phyloP scores from a whole-genome alignment of 2,888 invertebrate species.

The Polymixis lichenea region DNA sequence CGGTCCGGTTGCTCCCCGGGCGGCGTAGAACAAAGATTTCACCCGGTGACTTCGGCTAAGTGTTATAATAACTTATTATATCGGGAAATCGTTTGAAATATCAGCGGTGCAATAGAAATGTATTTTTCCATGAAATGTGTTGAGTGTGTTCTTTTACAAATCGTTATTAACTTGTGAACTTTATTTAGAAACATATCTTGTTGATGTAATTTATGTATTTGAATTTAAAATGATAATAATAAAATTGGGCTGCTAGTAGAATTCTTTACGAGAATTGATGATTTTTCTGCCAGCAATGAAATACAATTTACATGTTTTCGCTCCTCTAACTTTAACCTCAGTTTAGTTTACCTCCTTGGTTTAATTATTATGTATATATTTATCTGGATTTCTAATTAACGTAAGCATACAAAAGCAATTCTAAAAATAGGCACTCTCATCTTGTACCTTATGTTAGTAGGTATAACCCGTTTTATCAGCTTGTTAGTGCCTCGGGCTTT shows the following conservation, averaged over 20 bases:
- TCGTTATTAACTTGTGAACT: background rate
- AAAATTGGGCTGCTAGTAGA: background rate
- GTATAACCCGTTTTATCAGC: conserved; percentile 3
- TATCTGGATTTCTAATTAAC: background rate
- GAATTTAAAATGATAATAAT: background rate
- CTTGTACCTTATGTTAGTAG: background rate
- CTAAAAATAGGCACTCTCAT: background rate
- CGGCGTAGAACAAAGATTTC: conserved; percentile 87
- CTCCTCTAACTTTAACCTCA: too few species aligned
- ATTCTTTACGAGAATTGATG: background rate
- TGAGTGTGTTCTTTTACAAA: background rate
- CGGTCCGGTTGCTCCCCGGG: conserved; percentile 85
- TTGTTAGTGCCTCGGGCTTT: background rate
- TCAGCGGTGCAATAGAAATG: conserved; percentile 42
- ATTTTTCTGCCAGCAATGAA: too few species aligned
- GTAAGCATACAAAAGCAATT: background rate
- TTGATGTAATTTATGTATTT: background rate
- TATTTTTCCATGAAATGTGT: conserved; percentile 5
- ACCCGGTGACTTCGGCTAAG: conserved; percentile 86
- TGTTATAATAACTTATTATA: conserved; percentile 86
- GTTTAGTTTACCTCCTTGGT: background rate
- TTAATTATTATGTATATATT: background rate
- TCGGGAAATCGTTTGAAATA: conserved; percentile 74
- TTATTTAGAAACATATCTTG: background rate
- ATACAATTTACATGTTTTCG: background rate